A percentile compares a stretch with the other conserved stretches of the same genome.
Conservation (phyloP, 2,797 vertebrate species). For the Acipenser transmontanus region DNA sequence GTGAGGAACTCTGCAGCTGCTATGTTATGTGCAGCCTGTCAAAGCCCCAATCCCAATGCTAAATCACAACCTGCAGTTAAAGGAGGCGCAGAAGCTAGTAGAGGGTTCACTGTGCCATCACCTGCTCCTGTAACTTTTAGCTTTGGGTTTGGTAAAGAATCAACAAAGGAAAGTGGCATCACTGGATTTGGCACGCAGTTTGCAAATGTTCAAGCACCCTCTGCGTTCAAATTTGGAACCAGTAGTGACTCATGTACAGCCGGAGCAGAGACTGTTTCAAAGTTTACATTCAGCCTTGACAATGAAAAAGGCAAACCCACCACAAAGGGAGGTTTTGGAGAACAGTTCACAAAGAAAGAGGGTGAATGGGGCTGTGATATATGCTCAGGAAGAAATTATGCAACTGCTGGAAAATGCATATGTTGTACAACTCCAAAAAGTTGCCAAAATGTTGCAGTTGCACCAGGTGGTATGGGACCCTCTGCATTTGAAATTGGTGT, state of each 20-base stretch:
- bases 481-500: conserved; percentile 32
- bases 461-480: conserved; percentile 26
- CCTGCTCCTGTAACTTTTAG: conserved; percentile 39
- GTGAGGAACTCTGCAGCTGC: conserved; percentile 63
- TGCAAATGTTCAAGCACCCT: conserved; percentile 45
- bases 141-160: conserved; percentile 62
- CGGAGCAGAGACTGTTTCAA: conserved; percentile 11
- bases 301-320: too few relatives aligned
- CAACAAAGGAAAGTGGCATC: conserved; percentile 35
- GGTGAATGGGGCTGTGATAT: conserved; percentile 45
- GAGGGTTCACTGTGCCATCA: conserved; percentile 20
- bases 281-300: too few relatives aligned
- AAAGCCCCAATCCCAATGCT: conserved; percentile 56
- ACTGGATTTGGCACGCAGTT: conserved; percentile 45
- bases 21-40: conserved; percentile 65
- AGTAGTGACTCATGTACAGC: conserved; percentile 26
- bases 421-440: conserved; percentile 51
- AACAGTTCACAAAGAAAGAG: conserved; percentile 42
- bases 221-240: conserved; percentile 60
- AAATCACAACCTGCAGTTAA: conserved; percentile 37
- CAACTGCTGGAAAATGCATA: conserved; percentile 35
- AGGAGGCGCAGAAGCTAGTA: conserved; percentile 43
- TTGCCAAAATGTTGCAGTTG: conserved; percentile 25
- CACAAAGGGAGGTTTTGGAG: conserved; percentile 36
- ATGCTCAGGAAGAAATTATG: conserved; percentile 47